These are phyloP conservation scores for Amphimallon solstitiale DNA, from an alignment of 2,888 invertebrate species.

Conservation along the genomic window DNA sequence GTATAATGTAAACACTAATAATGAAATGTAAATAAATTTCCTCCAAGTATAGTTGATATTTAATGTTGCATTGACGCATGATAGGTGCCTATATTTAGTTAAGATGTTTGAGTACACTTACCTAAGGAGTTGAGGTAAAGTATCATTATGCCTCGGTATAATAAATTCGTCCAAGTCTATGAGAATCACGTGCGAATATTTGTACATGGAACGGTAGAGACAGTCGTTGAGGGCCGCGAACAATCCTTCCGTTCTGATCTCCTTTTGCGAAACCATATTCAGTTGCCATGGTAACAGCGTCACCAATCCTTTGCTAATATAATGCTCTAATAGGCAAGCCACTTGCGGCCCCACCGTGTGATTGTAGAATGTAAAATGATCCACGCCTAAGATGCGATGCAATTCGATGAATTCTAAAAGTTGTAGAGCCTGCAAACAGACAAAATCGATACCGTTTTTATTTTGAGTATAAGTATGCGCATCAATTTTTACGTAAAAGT, in stretches of 20 bases:
- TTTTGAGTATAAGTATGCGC: too few relatives aligned
- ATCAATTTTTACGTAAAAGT: too few relatives aligned
- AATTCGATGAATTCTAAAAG: constrained; percentile 90
- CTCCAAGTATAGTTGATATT: too few relatives aligned
- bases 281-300: constrained; percentile 85
- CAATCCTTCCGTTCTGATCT: constrained; percentile 91
- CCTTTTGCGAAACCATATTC: constrained; percentile 86
- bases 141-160: constrained; percentile 81
- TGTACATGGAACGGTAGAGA: constrained; percentile 88
- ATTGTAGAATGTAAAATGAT: constrained; percentile 92
- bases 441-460: not conserved
- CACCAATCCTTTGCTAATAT: constrained; percentile 69
- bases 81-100: too few relatives aligned
- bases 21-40: too few relatives aligned
- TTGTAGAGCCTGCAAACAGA: constrained; percentile 72
- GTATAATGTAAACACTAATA: too few relatives aligned
- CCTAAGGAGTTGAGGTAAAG: constrained; percentile 78
- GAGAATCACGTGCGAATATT: constrained; percentile 82
- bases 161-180: constrained; percentile 92
- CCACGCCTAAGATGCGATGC: constrained; percentile 83
- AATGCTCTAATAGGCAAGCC: constrained; percentile 73
- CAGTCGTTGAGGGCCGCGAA: constrained; percentile 95
- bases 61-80: too few relatives aligned
- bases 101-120: constrained; percentile 61
- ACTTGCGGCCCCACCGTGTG: constrained; percentile 85